Evolutionary conservation across 2,113 vertebrate genomes (phyloP), one percentile per base, ranked within the genome.

Genomic region (Plectropomus leopardus): DNA sequence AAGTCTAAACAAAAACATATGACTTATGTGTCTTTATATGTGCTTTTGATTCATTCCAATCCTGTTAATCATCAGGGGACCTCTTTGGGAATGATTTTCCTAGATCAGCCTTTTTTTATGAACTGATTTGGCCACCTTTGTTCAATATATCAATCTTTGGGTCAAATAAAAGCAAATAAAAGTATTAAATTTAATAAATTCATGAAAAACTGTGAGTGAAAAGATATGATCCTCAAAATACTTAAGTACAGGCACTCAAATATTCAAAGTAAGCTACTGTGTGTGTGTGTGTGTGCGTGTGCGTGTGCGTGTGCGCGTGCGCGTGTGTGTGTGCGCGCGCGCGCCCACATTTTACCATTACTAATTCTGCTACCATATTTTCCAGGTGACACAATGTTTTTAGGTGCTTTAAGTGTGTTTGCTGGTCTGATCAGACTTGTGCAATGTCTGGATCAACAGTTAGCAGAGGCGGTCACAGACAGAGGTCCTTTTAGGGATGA

Each of bases 311-410:
- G 23, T 45, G 28, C 57, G 50, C 21, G 7, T 24, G 45, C 32
- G 40, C 72, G 53, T 47, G 19, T 65, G 60, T 59, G 34, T 59
- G 68, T 36, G 53, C 34, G 24, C n/a, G n/a, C n/a, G n/a, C n/a
- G n/a, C 36, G 9, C 36, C 8, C 36, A 8, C 36, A 40, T 2
- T 40, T 32, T 76, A 54, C 64, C 34, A 42, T 65, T 58, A 69
- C 36, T 15, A 69, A 83, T 78, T 30, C 58, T 65, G 69, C 70
- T 34, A n/a, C 40, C 79, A 86, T 89, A 83, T 75, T 92, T 93
- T 91, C 90, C 90, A 84, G 75, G 70, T 88, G 75, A 90, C 85
- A 84, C 61, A 21, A 81, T 58, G 83, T 86, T 66, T 79, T 55
- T 16, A 73, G 65, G 50, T 36, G 6, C 45, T 53, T 24, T 40